A percentile compares a stretch with the other conserved stretches of the same genome.
Conservation (phyloP, 2,113 vertebrate species). For the Eupsittula cactorum region DNA sequence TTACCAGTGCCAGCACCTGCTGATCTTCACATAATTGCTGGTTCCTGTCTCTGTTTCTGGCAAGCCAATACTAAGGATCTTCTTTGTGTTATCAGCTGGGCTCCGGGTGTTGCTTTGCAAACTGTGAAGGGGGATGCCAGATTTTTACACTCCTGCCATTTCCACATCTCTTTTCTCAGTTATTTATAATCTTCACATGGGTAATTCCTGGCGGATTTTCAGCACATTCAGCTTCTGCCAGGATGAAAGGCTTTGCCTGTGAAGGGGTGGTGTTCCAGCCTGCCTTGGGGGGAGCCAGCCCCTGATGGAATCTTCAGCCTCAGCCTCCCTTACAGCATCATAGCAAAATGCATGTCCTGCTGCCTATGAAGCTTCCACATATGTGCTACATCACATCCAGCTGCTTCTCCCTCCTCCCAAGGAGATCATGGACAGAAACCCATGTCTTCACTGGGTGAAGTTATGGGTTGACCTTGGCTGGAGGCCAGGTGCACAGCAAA, state of each 20-base stretch:
- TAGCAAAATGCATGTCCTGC: background rate
- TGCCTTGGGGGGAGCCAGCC: background rate
- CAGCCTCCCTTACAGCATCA: background rate
- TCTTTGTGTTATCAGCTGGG: constrained; percentile 34
- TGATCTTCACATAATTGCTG: background rate
- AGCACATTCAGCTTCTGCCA: background rate
- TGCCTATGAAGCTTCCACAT: background rate
- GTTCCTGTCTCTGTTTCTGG: constrained; percentile 8
- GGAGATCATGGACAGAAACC: background rate
- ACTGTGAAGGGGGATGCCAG: background rate
- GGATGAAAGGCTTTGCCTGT: background rate
- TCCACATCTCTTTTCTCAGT: background rate
- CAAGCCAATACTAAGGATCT: background rate
- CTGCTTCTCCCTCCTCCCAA: accelerated
- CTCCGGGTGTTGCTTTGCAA: background rate
- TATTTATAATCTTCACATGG: background rate
- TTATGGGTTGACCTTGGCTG: background rate
- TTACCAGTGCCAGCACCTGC: background rate
- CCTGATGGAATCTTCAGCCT: background rate
- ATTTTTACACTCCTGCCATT: background rate
- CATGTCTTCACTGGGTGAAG: background rate
- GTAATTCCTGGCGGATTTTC: background rate
- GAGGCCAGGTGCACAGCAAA: background rate
- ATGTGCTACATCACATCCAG: background rate
- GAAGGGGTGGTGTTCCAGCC: background rate